Conservation (phyloP, 2,797 vertebrate species). For the Pogonophryne albipinna region DNA sequence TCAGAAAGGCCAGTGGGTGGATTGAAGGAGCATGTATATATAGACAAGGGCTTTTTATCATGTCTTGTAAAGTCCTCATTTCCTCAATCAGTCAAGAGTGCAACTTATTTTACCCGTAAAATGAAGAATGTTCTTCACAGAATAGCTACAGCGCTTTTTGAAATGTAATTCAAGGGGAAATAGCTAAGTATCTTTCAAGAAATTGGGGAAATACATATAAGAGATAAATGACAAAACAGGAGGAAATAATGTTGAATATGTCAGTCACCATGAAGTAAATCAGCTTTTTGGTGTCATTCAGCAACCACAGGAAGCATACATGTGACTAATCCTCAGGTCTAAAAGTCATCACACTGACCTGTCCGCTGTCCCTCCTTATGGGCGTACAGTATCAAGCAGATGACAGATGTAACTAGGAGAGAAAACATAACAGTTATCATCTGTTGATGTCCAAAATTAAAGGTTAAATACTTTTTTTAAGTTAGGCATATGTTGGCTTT, state of each 20-base stretch:
- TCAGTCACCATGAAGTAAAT: background rate
- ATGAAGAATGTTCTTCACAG: background rate
- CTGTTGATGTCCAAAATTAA: slow-evolving; percentile 4
- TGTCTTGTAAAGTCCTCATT: background rate
- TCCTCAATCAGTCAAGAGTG: background rate
- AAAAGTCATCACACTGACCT: slow-evolving; percentile 1
- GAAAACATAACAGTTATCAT: background rate
- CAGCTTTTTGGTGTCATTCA: background rate
- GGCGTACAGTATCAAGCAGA: background rate
- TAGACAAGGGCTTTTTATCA: slow-evolving; percentile 11
- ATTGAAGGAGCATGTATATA: slow-evolving; percentile 12
- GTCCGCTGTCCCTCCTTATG: slow-evolving; percentile 24
- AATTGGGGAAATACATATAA: background rate
- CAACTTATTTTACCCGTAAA: background rate
- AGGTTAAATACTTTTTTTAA: slow-evolving; percentile 16
- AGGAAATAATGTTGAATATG: too few species aligned
- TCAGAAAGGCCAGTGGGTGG: slow-evolving; percentile 29
- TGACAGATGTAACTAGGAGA: background rate
- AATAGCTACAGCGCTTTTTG: background rate
- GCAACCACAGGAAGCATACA: background rate
- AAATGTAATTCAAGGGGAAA: background rate
- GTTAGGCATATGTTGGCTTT: background rate
- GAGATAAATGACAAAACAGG: background rate
- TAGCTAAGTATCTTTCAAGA: background rate
- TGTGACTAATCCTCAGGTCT: slow-evolving; percentile 2